Conservation (phyloP, 2,888 invertebrate species). For the Lymantria dispar region DNA sequence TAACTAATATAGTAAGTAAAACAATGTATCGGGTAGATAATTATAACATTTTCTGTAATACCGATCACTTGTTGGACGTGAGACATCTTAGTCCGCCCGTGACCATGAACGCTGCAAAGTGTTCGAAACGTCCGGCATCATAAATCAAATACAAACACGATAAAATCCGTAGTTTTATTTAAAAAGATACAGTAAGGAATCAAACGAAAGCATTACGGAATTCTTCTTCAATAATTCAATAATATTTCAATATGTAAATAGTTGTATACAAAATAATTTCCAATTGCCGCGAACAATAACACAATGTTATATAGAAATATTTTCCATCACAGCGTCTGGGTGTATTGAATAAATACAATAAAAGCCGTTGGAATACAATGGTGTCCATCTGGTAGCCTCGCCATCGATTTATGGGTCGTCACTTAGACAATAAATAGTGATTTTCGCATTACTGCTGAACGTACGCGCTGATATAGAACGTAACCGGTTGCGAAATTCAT, state of each 20-base stretch:
- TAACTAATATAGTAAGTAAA: no score
- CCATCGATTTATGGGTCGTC: conserved; percentile 74
- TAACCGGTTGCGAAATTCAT: conserved; percentile 25
- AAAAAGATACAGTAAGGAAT: no score
- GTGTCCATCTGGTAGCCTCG: conserved; percentile 51
- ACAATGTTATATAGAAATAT: conserved; percentile 35
- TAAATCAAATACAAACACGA: no score
- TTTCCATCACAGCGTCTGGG: conserved; percentile 29
- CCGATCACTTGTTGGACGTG: no score
- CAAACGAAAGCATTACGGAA: no score
- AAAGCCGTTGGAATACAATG: conserved; percentile 56
- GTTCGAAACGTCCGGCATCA: no score
- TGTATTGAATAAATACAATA: conserved; percentile 42
- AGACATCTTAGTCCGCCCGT: no score
- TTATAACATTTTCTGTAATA: no score
- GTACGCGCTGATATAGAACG: conserved; percentile 50
- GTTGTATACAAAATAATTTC: conserved; percentile 9
- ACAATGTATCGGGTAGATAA: no score
- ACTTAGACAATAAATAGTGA: conserved; percentile 79
- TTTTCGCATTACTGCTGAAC: conserved; percentile 69
- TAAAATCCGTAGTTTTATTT: no score
- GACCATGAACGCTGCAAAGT: no score
- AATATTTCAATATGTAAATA: background rate
- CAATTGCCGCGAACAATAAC: conserved; percentile 23
- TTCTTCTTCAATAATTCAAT: no score